These are phyloP conservation scores for Eudasyphora cyanicolor DNA, from an alignment of 2,888 invertebrate genomes.

Conservation along the genomic window DNA sequence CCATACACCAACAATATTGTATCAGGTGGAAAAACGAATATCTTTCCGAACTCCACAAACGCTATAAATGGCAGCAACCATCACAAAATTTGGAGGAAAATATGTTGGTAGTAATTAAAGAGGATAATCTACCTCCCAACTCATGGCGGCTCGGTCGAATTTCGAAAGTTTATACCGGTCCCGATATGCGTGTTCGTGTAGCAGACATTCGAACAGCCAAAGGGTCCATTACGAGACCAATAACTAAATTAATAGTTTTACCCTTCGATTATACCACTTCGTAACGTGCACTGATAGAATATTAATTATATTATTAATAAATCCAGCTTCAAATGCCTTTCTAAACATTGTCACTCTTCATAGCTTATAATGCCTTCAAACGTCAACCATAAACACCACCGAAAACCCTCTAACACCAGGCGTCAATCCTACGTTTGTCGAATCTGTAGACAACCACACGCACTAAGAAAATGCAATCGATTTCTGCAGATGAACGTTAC, in stretches of 20 bases:
- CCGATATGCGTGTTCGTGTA: not conserved
- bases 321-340: no score
- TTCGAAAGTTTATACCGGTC: not conserved
- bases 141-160: slow-evolving; percentile 33
- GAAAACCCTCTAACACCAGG: no score
- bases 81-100: not conserved
- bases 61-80: slow-evolving; percentile 28
- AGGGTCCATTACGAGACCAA: not conserved
- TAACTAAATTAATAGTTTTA: not conserved
- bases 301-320: not conserved
- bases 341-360: no score
- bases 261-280: not conserved
- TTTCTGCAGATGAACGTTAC: not conserved
- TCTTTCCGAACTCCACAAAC: not conserved
- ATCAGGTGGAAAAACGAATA: slow-evolving; percentile 35
- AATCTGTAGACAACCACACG: not conserved
- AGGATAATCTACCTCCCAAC: slow-evolving; percentile 30
- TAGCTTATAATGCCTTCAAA: no score
- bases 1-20: slow-evolving; percentile 17
- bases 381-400: not conserved
- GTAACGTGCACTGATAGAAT: not conserved
- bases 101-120: not conserved
- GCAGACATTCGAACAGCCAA: not conserved
- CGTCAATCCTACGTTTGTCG: not conserved
- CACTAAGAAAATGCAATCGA: not conserved